These are phyloP conservation scores for Sebastes vulpes DNA, from an alignment of 2,797 vertebrate species.

Conservation along the genomic window DNA sequence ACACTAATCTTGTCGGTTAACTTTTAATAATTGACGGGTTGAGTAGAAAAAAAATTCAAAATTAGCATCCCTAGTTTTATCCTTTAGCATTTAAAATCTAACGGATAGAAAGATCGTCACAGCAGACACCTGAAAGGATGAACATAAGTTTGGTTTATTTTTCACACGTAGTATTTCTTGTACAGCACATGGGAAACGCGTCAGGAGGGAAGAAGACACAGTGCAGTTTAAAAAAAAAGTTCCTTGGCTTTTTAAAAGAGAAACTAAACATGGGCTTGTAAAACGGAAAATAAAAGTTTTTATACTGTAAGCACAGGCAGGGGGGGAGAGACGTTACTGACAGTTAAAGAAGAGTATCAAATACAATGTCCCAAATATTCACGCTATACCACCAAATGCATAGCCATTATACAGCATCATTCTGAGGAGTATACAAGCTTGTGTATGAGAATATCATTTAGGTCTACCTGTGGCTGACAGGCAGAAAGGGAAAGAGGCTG, in stretches of 20 bases:
- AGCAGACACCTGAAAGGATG: slow-evolving; percentile 74
- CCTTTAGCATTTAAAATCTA: neutral
- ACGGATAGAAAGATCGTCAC: slow-evolving; percentile 4
- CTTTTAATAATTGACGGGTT: too few relatives aligned
- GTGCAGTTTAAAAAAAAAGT: slow-evolving; percentile 62
- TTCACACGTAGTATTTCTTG: slow-evolving; percentile 80
- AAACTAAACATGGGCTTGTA: slow-evolving; percentile 60
- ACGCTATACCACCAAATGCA: slow-evolving; percentile 75
- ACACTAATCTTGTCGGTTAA: too few relatives aligned
- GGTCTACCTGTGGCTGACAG: slow-evolving; percentile 52
- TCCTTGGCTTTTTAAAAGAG: slow-evolving; percentile 81
- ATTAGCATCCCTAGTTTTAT: too few relatives aligned
- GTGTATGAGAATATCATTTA: slow-evolving; percentile 43
- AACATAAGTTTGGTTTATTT: slow-evolving; percentile 85
- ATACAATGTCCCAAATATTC: slow-evolving; percentile 70
- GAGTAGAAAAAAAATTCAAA: too few relatives aligned
- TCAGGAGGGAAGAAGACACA: slow-evolving; percentile 77
- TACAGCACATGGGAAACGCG: slow-evolving; percentile 83
- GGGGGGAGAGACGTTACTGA: slow-evolving; percentile 55
- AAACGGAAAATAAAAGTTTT: slow-evolving; percentile 31
- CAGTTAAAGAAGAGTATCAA: slow-evolving; percentile 72
- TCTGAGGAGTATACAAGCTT: slow-evolving; percentile 66
- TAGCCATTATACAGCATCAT: slow-evolving; percentile 73
- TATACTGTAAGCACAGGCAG: slow-evolving; percentile 71
- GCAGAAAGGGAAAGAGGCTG: slow-evolving; percentile 51